These are phyloP conservation scores for Hypselothyrea guttata DNA, from an alignment of 2,888 invertebrate genomes.

Conservation along the genomic window DNA sequence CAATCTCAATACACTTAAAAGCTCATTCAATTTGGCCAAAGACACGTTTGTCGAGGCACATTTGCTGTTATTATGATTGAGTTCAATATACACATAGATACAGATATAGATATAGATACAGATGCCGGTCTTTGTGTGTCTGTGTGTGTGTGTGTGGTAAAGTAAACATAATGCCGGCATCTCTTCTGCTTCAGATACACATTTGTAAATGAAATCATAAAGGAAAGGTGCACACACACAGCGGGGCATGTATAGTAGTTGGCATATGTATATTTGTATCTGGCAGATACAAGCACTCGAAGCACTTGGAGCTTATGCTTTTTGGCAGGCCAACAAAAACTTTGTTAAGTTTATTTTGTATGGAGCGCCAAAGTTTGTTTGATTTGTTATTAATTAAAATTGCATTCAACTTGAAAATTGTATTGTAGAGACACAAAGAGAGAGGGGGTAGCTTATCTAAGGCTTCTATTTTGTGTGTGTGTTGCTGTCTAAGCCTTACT, in stretches of 20 bases:
- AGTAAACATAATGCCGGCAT: slow-evolving; percentile 40
- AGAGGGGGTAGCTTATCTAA: too few relatives aligned
- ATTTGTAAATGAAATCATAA: slow-evolving; percentile 76
- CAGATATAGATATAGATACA: slow-evolving; percentile 13
- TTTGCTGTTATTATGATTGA: slow-evolving; percentile 73
- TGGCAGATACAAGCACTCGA: slow-evolving; percentile 44
- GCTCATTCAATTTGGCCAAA: slow-evolving; percentile 71
- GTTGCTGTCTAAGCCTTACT: neutral
- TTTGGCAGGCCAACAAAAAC: slow-evolving; percentile 51
- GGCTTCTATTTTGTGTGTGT: too few relatives aligned
- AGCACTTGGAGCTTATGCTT: slow-evolving; percentile 45
- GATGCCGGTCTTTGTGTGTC: slow-evolving; percentile 2
- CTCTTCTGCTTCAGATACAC: slow-evolving; percentile 37
- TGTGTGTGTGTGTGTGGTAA: slow-evolving; percentile 15
- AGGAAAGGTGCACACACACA: slow-evolving; percentile 48
- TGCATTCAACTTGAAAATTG: slow-evolving; percentile 76
- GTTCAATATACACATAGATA: slow-evolving; percentile 28
- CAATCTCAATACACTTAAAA: slow-evolving; percentile 67
- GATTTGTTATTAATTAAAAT: slow-evolving; percentile 78
- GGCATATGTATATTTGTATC: slow-evolving; percentile 35
- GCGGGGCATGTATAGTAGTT: too few relatives aligned
- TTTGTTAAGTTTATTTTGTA: slow-evolving; percentile 43
- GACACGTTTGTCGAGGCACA: slow-evolving; percentile 61
- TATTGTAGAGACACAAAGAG: slow-evolving; percentile 56
- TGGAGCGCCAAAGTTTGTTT: slow-evolving; percentile 61